Conservation (phyloP, 2,888 invertebrate species). For the Biston stratarius region DNA sequence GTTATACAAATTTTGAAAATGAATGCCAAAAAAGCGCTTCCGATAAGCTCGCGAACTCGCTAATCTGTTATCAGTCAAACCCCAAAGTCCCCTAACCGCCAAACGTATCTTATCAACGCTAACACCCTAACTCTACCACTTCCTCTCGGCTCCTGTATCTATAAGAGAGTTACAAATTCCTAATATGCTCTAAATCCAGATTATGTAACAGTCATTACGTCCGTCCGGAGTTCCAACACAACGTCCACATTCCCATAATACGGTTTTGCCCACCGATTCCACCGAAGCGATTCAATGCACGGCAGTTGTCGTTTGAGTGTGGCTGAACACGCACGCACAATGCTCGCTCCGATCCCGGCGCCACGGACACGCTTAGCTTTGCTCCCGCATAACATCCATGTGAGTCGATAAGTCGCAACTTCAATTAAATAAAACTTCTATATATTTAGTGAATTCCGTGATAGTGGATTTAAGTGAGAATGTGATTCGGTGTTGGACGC, state of each 20-base stretch:
- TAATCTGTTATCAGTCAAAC: conserved; percentile 29
- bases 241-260: not conserved
- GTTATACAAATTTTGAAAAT: too few relatives aligned
- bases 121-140: conserved; percentile 25
- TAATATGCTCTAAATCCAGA: conserved; percentile 9
- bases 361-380: conserved; percentile 77
- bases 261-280: conserved; percentile 23
- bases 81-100: conserved; percentile 22
- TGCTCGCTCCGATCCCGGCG: conserved; percentile 71
- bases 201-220: conserved; percentile 22
- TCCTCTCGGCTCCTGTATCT: conserved; percentile 21
- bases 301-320: conserved; percentile 45
- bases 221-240: conserved; percentile 22
- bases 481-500: conserved; percentile 38
- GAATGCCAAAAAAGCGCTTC: too few relatives aligned
- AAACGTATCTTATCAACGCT: conserved; percentile 36
- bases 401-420: conserved; percentile 55
- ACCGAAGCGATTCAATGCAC: not conserved
- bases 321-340: conserved; percentile 62
- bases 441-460: conserved; percentile 8
- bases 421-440: conserved; percentile 15
- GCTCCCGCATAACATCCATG: conserved; percentile 80
- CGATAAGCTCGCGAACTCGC: conserved; percentile 17
- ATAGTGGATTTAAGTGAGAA: conserved; percentile 11
- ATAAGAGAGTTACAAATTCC: not conserved